Conservation (phyloP, 2,797 vertebrate species). For the Notoglanidium macrostoma region DNA sequence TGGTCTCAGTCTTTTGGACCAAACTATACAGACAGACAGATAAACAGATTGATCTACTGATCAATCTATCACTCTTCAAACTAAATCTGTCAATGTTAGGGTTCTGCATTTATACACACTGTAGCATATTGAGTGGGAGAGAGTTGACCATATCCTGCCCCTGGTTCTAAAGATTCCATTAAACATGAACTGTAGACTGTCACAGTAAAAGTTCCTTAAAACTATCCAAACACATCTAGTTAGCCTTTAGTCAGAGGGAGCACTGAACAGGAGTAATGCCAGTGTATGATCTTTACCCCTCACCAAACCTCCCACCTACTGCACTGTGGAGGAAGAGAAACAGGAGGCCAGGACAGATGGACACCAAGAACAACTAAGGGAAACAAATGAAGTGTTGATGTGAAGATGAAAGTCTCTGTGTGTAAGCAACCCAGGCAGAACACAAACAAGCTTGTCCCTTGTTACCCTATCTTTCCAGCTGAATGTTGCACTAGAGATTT, state of each 20-base stretch:
- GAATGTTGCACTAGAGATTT: slow-evolving; percentile 44
- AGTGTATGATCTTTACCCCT: slow-evolving; percentile 60
- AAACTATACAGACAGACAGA: not conserved
- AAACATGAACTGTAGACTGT: slow-evolving; percentile 14
- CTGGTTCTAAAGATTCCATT: not conserved
- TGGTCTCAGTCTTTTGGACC: not conserved
- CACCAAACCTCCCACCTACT: slow-evolving; percentile 71
- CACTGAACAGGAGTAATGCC: slow-evolving; percentile 49
- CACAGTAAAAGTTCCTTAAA: slow-evolving; percentile 28
- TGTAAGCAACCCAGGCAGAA: slow-evolving; percentile 46
- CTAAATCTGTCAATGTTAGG: not conserved
- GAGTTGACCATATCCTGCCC: not conserved
- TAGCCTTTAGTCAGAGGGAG: slow-evolving; percentile 37
- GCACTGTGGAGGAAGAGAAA: slow-evolving; percentile 63
- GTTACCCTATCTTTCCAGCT: slow-evolving; percentile 51
- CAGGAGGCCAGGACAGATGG: slow-evolving; percentile 18
- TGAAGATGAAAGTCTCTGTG: slow-evolving; percentile 51
- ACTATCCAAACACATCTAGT: slow-evolving; percentile 40
- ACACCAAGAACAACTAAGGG: slow-evolving; percentile 51
- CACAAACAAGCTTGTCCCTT: slow-evolving; percentile 58
- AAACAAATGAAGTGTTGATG: slow-evolving; percentile 59
- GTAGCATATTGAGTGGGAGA: not conserved
- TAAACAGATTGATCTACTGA: not conserved
- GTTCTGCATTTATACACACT: not conserved
- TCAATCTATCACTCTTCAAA: not conserved